These are phyloP conservation scores for Fistularia commersonii DNA, from an alignment of 2,797 vertebrate species.

Conservation along the genomic window DNA sequence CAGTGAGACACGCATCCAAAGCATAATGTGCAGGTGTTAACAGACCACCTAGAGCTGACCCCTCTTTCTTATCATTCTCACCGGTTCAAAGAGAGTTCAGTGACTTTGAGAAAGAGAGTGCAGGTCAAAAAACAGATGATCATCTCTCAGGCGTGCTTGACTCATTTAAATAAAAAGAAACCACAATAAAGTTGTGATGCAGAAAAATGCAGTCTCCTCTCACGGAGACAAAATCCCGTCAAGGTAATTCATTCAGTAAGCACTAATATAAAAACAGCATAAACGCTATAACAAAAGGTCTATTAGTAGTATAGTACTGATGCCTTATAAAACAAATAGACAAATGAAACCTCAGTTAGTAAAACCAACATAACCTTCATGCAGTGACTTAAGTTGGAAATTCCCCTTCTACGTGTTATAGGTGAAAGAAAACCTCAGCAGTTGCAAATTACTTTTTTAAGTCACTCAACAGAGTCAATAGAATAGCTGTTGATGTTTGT, in stretches of 20 bases:
- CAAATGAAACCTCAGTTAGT: too few species aligned
- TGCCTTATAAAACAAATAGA: too few species aligned
- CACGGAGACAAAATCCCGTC: constrained; percentile 13
- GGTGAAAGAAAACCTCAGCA: too few species aligned
- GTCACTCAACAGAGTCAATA: too few species aligned
- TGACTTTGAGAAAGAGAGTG: neutral
- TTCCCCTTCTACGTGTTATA: too few species aligned
- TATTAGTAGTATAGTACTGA: too few species aligned
- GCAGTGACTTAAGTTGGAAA: too few species aligned
- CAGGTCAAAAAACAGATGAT: neutral
- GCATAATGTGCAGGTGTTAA: constrained; percentile 55
- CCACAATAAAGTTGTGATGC: constrained; percentile 37
- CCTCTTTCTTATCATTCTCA: constrained; percentile 24
- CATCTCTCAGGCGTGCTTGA: constrained; percentile 13
- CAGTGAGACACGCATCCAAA: constrained; percentile 8
- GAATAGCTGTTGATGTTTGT: too few species aligned
- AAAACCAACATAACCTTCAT: too few species aligned
- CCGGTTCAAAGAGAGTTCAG: constrained; percentile 17
- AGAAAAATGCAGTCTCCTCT: constrained; percentile 17
- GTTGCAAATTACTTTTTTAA: too few species aligned
- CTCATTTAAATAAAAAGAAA: constrained; percentile 13
- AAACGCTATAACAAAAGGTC: too few species aligned
- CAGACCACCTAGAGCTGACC: constrained; percentile 56
- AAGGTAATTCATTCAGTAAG: neutral
- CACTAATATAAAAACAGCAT: too few species aligned